A percentile compares a stretch with the other conserved stretches of the same genome.
phyloP scores from a whole-genome alignment of 1,140 invertebrate genomes.

The Drosophila ohnishii region DNA sequence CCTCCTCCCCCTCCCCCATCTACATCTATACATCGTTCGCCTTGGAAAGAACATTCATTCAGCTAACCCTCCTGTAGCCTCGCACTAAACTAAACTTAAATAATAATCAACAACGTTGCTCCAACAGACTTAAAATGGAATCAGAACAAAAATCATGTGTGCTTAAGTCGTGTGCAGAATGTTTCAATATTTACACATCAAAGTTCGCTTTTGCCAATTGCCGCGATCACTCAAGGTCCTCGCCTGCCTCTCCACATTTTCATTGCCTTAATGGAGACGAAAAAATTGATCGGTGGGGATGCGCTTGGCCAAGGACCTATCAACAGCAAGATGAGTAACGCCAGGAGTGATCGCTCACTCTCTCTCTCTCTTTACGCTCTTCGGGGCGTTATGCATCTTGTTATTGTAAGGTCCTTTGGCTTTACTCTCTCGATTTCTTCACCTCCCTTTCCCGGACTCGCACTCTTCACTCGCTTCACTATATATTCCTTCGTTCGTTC shows the following conservation, averaged over 20 bases:
- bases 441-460: background rate
- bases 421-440: constrained; percentile 11
- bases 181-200: constrained; percentile 60
- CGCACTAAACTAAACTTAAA: constrained; percentile 83
- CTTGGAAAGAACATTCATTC: constrained; percentile 35
- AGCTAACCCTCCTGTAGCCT: constrained; percentile 59
- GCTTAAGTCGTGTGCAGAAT: constrained; percentile 51
- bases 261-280: constrained; percentile 10
- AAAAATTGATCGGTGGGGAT: constrained; percentile 67
- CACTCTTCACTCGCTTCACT: constrained; percentile 2
- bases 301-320: background rate
- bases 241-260: background rate
- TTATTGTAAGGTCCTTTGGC: background rate
- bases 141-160: constrained; percentile 59
- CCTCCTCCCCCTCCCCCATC: too few species aligned
- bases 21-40: constrained; percentile 39
- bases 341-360: background rate
- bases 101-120: constrained; percentile 83
- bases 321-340: background rate
- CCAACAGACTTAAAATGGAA: constrained; percentile 77
- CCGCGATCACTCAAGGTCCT: background rate
- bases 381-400: background rate
- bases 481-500: constrained; percentile 9
- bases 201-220: constrained; percentile 50
- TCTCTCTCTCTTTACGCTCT: background rate